A percentile compares a stretch with the other conserved stretches of the same genome.
Conservation (phyloP, 1,140 invertebrate genomes). For the Drosophila sproati region DNA sequence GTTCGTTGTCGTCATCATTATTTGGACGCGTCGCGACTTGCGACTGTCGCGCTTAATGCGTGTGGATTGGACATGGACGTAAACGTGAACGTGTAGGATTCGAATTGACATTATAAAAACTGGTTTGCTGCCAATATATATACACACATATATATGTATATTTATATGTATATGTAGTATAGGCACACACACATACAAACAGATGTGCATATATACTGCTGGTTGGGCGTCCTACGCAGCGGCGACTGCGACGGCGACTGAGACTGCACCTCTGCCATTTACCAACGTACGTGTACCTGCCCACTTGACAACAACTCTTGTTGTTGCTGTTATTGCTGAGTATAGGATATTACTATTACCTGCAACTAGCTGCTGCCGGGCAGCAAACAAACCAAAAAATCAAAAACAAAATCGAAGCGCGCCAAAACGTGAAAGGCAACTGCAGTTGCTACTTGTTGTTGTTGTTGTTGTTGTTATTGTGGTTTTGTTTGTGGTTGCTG, state of each 20-base stretch:
- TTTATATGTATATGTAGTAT: slow-evolving; percentile 31
- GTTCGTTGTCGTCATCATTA: slow-evolving; percentile 59
- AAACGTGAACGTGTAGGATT: slow-evolving; percentile 79
- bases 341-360: slow-evolving; percentile 69
- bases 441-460: neutral
- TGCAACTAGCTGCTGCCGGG: slow-evolving; percentile 37
- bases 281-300: slow-evolving; percentile 59
- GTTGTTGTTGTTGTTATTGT: neutral
- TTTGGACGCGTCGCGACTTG: slow-evolving; percentile 72
- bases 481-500: neutral
- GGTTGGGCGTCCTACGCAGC: slow-evolving; percentile 58
- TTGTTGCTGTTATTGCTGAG: slow-evolving; percentile 43
- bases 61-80: slow-evolving; percentile 76
- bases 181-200: neutral
- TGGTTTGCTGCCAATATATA: slow-evolving; percentile 77
- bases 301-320: slow-evolving; percentile 61
- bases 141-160: neutral
- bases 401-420: slow-evolving; percentile 41
- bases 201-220: slow-evolving; percentile 36
- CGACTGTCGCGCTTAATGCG: slow-evolving; percentile 81
- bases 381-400: slow-evolving; percentile 33
- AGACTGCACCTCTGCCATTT: slow-evolving; percentile 9
- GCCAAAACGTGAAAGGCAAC: slow-evolving; percentile 27
- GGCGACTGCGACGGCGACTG: slow-evolving; percentile 21
- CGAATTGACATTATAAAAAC: slow-evolving; percentile 82